These are phyloP conservation scores for Peromyscus aztecus DNA, from an alignment of 2,797 vertebrate genomes.

Conservation along the genomic window DNA sequence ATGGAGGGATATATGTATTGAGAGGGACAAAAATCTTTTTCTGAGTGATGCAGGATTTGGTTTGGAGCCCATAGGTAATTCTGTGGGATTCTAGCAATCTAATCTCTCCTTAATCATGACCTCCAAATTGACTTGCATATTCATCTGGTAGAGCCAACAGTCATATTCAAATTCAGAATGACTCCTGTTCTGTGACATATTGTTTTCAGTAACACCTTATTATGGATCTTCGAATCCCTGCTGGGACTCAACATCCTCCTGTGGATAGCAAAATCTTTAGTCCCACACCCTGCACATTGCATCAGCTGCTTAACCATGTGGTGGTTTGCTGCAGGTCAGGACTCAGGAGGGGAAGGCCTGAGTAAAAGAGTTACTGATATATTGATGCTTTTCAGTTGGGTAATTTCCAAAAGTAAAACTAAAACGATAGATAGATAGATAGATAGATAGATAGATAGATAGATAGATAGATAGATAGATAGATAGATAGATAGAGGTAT, in stretches of 20 bases:
- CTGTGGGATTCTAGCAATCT: not conserved
- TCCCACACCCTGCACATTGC: constrained; percentile 26
- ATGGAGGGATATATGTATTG: constrained; percentile 19
- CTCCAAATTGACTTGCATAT: constrained; percentile 49
- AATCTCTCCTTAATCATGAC: not conserved
- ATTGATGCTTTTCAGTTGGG: constrained; percentile 61
- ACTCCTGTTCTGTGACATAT: constrained; percentile 66
- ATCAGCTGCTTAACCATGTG: not conserved
- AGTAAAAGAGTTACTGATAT: constrained; percentile 53
- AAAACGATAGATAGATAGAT: not conserved
- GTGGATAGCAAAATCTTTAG: constrained; percentile 74
- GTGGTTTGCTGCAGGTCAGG: constrained; percentile 60
- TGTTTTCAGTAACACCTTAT: constrained; percentile 57
- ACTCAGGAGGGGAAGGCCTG: not conserved
- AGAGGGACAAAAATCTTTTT: constrained; percentile 39
- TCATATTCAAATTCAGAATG: constrained; percentile 43
- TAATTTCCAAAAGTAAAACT: constrained; percentile 71
- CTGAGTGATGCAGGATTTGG: constrained; percentile 31
- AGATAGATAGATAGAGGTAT: not conserved
- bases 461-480: no score
- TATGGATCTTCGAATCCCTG: constrained; percentile 69
- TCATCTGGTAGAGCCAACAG: constrained; percentile 56
- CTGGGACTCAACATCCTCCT: constrained; percentile 64
- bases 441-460: not conserved
- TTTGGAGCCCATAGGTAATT: not conserved